Evolutionary conservation across 2,113 vertebrate species (phyloP).

Genomic region (Brienomyrus longianalis): DNA sequence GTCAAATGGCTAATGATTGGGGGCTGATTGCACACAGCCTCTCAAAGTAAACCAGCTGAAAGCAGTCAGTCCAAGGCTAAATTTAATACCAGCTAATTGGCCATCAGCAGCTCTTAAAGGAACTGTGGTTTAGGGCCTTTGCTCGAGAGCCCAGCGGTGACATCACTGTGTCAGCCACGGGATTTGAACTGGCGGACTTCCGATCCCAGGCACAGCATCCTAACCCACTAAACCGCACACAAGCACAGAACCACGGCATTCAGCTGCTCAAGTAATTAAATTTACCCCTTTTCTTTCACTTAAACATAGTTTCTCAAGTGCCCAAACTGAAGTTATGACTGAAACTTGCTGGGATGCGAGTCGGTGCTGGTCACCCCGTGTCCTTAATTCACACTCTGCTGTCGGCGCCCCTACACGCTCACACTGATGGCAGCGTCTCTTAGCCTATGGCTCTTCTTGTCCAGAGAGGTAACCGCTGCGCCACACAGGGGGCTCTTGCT

Average conservation of each 20-base stretch:
- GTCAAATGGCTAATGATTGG: not conserved
- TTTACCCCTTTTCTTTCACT: not conserved
- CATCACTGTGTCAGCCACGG: not conserved
- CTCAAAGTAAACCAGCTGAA: not conserved
- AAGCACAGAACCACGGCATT: not conserved
- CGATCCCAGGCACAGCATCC: not conserved
- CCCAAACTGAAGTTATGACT: not conserved
- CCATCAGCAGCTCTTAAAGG: not conserved
- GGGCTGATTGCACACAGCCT: not conserved
- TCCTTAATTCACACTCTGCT: not conserved
- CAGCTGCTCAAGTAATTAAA: not conserved
- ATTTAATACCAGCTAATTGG: not conserved
- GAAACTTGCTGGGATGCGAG: not conserved
- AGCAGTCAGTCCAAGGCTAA: not conserved
- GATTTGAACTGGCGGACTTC: not conserved
- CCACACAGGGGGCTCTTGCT: not conserved
- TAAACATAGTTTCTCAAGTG: not conserved
- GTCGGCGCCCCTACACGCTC: not conserved
- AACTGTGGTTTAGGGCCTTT: not conserved
- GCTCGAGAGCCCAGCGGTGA: not conserved
- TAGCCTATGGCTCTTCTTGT: not conserved
- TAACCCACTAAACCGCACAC: not conserved
- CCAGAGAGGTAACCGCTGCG: not conserved
- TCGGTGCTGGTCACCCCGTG: not conserved
- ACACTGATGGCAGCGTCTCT: not conserved